Evolutionary conservation across 1,140 invertebrate species (phyloP), one percentile per base, ranked within the genome.

Genomic region (Tetramorium alpestre): DNA sequence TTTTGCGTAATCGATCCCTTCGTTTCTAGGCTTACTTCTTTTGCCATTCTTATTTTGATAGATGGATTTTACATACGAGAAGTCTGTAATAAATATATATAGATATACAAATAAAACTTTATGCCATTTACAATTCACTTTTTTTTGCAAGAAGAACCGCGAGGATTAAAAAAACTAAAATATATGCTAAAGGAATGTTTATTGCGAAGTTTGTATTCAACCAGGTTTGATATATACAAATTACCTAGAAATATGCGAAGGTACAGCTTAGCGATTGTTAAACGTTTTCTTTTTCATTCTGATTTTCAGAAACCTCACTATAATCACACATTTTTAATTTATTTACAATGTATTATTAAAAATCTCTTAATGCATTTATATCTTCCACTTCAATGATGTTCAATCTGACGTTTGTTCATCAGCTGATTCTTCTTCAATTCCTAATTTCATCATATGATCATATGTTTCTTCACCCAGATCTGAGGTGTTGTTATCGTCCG

Each of bases 31-130:
- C 56, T 90, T 90, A 90, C 18, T 47, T 62, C 13, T 87, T 91
- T 88, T 78, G 62, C 58, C 54, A 41, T 89, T 95, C 93, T 95
- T 93, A 94, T 94, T 94, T 94, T 94, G 91, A 94, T 94, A 94
- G 90, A 93, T 88, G 90, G 92, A 94, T 94, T 94, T 94, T 93
- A 94, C 92, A 86, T 92, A 92, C 28, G n/a, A 70, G 13, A 94
- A 94, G 93, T 94, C 94, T 94, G 92, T 94, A 94, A 94, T 93
- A 94, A 94, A 62, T 60, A 56, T 93, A 94, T 93, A 94, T 93
- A 94, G 92, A 92, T 90, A 90, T 92, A 91, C 86, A 90, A 94
- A 94, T 94, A 94, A 94, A 94, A 94, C 91, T 93, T 91, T 91
- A 92, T 87, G 91, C 91, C 91, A 91, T 92, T 93, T 93, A 92